Conservation (phyloP, 1,140 invertebrate species). For the Pinna nobilis region DNA sequence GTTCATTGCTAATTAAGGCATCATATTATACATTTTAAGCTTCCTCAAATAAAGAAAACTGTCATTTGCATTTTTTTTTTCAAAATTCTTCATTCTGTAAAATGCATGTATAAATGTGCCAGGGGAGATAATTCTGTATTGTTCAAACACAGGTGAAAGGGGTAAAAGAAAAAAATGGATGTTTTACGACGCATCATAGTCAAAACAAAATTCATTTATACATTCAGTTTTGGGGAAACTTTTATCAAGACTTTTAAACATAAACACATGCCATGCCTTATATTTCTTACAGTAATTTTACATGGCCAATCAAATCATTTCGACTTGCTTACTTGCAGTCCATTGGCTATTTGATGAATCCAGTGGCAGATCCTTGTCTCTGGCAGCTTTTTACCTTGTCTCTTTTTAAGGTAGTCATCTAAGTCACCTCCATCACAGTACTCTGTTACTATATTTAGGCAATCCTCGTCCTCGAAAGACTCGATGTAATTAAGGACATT, state of each 20-base stretch:
- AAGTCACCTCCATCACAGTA: slow-evolving; percentile 58
- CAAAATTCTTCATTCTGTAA: no score
- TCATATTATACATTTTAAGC: no score
- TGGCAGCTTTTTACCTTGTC: slow-evolving; percentile 27
- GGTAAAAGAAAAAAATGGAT: neutral
- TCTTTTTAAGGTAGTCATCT: slow-evolving; percentile 48
- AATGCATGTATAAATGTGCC: no score
- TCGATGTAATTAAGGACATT: slow-evolving; percentile 56
- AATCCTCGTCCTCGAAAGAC: slow-evolving; percentile 53
- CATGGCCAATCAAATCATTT: neutral
- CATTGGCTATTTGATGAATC: slow-evolving; percentile 54
- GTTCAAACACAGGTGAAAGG: no score
- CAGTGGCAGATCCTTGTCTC: slow-evolving; percentile 51
- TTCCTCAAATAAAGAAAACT: no score
- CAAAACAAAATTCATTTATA: neutral
- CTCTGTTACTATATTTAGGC: slow-evolving; percentile 56
- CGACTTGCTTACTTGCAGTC: slow-evolving; percentile 54
- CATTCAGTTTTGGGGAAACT: neutral
- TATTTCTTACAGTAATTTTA: no score
- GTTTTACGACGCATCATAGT: neutral
- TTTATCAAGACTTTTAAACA: neutral
- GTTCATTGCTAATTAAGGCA: no score
- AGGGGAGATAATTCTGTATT: no score
- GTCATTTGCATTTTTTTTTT: no score
- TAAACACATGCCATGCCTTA: neutral